Evolutionary conservation across 1,140 invertebrate genomes (phyloP), one percentile per base, ranked within the genome.

Genomic region (Drosophila tristis): DNA sequence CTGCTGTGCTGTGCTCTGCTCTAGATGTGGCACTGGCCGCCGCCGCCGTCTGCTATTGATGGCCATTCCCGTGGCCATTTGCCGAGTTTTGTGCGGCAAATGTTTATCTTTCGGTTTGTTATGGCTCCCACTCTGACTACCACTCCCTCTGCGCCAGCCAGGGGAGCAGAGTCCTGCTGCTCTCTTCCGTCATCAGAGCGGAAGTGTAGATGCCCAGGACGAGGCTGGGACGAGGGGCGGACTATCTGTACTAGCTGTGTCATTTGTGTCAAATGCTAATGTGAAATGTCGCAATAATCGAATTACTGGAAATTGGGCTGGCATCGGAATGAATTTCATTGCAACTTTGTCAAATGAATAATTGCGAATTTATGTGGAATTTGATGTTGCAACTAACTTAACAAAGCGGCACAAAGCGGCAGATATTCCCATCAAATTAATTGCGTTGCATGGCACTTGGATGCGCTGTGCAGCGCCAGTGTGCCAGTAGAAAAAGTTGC

Each of bases 41-140:
- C 56, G 20, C 20, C 45, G 56, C 50, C 71, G 61, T 62, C 74
- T 76, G 74, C 72, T 53, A 76, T 61, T 75, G 73, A 80, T 76
- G 82, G 81, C 66, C 67, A 60, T 60, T 61, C 56, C 60, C 62
- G 65, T 51, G 47, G 45, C 76, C 50, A 57, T 55, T 68, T 55
- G 50, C 49, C 57, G 60, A 62, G 61, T 58, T 66, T 66, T 79
- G 77, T 80, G 61, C 74, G 64, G 64, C 81, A 66, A 85, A 86
- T 85, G 81, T 85, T 85, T 85, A 85, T 85, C 81, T 86, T 74
- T 80, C 45, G 73, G 74, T 77, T 79, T 76, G 63, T 39, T 51
- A 59, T 56, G 51, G 55, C 45, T 68, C 55, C 61, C 48, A 47
- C 20, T 49, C 47, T 9, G 53, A 4, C 31, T 31, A 57, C 43